Evolutionary conservation across 2,113 vertebrate genomes (phyloP).

Genomic region (Equus quagga): DNA sequence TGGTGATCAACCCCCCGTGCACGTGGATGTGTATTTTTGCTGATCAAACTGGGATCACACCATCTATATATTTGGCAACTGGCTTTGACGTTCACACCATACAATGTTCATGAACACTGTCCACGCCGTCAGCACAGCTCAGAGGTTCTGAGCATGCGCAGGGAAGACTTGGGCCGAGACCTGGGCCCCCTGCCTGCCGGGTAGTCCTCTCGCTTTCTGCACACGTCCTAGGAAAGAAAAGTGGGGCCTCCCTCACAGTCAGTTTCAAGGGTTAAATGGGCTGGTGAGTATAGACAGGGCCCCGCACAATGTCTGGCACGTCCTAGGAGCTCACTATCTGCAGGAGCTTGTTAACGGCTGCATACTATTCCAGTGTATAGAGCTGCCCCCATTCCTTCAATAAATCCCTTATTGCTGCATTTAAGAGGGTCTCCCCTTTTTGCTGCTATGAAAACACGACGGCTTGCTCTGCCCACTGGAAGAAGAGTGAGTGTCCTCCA

Average conservation of each 20-base stretch:
- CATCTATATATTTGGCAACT: not conserved
- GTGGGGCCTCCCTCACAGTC: not conserved
- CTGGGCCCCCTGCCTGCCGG: not conserved
- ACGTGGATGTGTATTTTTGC: not conserved
- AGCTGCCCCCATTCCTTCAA: not conserved
- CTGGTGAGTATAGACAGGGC: rapidly evolving
- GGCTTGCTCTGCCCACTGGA: not conserved
- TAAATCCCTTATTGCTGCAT: not conserved
- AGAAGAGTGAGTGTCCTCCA: not conserved
- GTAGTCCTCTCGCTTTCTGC: not conserved
- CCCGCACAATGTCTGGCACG: not conserved
- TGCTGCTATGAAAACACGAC: not conserved
- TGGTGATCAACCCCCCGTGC: not conserved
- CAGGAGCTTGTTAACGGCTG: not conserved
- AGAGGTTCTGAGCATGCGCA: not conserved
- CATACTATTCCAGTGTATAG: not conserved
- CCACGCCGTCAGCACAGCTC: rapidly evolving
- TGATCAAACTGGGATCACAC: not conserved
- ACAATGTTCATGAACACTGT: not conserved
- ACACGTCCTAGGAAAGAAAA: not conserved
- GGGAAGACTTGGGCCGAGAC: not conserved
- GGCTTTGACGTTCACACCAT: not conserved
- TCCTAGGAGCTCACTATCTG: not conserved
- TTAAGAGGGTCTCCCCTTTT: not conserved
- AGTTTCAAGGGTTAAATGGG: not conserved